A percentile compares a stretch with the other conserved stretches of the same genome.
phyloP scores from a whole-genome alignment of 2,888 invertebrate genomes.

The Aporophyla lueneburgensis region DNA sequence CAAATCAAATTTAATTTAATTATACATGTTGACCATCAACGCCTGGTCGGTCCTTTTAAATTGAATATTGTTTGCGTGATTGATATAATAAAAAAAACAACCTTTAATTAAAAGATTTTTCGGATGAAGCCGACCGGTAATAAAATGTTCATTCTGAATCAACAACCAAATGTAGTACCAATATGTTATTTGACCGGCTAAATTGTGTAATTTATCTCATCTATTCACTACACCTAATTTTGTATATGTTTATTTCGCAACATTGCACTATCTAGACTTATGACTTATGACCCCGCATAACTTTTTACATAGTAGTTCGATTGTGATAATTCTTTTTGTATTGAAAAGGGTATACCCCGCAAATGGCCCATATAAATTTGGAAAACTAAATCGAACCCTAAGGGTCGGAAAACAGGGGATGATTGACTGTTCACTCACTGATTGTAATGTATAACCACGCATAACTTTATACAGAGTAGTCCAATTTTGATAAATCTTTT shows the following conservation, averaged over 20 bases:
- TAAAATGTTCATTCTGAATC: conserved; percentile 26
- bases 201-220: background rate
- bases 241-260: background rate
- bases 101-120: conserved; percentile 43
- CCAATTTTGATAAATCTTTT: too few relatives aligned
- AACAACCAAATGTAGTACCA: conserved; percentile 21
- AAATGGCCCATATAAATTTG: too few relatives aligned
- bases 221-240: too few relatives aligned
- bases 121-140: background rate
- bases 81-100: conserved; percentile 39
- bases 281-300: too few relatives aligned
- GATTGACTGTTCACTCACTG: too few relatives aligned
- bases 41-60: conserved; percentile 5
- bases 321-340: too few relatives aligned
- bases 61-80: conserved; percentile 23
- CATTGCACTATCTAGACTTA: background rate
- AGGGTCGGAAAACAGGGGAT: too few relatives aligned
- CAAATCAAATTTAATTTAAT: conserved; percentile 38
- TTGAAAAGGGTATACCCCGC: too few relatives aligned
- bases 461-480: too few relatives aligned
- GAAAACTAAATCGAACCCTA: too few relatives aligned
- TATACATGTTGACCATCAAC: conserved; percentile 33
- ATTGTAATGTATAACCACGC: too few relatives aligned
- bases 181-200: background rate
- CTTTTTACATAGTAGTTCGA: too few relatives aligned